A percentile compares a stretch with the other conserved stretches of the same genome.
Conservation (phyloP, 1,140 invertebrate genomes). For the Drosophila busckii region DNA sequence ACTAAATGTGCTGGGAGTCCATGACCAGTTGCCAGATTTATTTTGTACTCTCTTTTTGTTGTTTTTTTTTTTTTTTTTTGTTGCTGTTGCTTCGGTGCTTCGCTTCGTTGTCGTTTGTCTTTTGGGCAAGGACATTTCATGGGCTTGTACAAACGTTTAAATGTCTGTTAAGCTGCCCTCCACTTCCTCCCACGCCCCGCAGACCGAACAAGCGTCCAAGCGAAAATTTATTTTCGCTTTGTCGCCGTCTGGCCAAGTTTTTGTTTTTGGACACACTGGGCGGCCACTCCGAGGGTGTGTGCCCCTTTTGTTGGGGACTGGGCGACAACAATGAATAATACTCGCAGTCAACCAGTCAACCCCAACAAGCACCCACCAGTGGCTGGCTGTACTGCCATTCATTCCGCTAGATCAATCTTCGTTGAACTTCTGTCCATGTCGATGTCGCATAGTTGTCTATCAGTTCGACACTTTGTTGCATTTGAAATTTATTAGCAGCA, state of each 20-base stretch:
- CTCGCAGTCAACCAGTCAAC: slow-evolving; percentile 46
- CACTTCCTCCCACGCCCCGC: slow-evolving; percentile 4
- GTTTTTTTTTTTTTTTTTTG: too few relatives aligned
- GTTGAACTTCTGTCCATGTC: slow-evolving; percentile 52
- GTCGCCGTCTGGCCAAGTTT: slow-evolving; percentile 68
- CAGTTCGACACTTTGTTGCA: slow-evolving; percentile 72
- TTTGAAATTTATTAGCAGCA: slow-evolving; percentile 71
- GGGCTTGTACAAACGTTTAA: slow-evolving; percentile 75
- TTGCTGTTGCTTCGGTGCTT: not conserved
- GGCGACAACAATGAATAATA: slow-evolving; percentile 67
- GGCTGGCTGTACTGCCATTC: slow-evolving; percentile 58
- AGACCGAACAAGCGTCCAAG: not conserved
- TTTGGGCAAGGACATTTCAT: slow-evolving; percentile 64
- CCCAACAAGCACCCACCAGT: too few relatives aligned
- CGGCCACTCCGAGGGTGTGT: slow-evolving; percentile 21
- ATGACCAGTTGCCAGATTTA: too few relatives aligned
- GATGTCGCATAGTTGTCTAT: slow-evolving; percentile 55
- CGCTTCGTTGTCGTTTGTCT: slow-evolving; percentile 13
- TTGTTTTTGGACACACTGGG: slow-evolving; percentile 38
- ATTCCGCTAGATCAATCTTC: slow-evolving; percentile 77
- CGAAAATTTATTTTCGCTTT: slow-evolving; percentile 71
- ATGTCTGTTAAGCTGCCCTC: slow-evolving; percentile 48
- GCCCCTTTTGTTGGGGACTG: slow-evolving; percentile 12
- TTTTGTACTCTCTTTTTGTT: too few relatives aligned
- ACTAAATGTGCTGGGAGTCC: slow-evolving; percentile 58